These are phyloP conservation scores for Perca schrenkii DNA, from an alignment of 2,113 vertebrate genomes.

Conservation along the genomic window DNA sequence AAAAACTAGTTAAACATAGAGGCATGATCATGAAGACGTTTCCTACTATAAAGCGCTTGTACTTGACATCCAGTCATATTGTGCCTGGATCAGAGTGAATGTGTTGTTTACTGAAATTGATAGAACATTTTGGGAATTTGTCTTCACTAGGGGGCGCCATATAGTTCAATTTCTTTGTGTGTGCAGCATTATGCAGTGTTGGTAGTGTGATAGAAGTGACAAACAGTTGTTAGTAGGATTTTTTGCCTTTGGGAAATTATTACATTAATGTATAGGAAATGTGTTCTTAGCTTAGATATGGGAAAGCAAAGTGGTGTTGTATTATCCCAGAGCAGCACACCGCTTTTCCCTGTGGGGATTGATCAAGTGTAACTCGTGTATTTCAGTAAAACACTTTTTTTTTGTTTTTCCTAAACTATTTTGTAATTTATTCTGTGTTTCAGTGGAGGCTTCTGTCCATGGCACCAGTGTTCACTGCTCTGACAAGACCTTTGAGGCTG, in stretches of 20 bases:
- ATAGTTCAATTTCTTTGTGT: neutral
- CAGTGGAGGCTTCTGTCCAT: constrained; percentile 98
- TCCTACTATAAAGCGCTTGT: neutral
- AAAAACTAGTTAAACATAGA: neutral
- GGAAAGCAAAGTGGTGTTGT: neutral
- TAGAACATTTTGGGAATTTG: neutral
- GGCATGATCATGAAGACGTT: neutral
- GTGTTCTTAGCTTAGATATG: neutral
- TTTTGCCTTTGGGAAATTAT: neutral
- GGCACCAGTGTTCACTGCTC: constrained; percentile 89
- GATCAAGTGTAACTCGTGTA: neutral
- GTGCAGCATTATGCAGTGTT: neutral
- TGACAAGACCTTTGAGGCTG: constrained; percentile 98
- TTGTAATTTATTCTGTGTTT: neutral
- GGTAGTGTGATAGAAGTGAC: neutral
- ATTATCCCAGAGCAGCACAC: neutral
- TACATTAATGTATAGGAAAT: neutral
- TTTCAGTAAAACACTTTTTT: neutral
- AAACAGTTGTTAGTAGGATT: neutral
- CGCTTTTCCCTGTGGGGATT: neutral
- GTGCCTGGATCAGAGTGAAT: neutral
- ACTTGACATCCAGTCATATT: neutral
- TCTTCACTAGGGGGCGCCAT: constrained; percentile 34
- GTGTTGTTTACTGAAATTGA: neutral
- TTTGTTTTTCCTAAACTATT: too few relatives aligned